Evolutionary conservation across 1,140 invertebrate genomes (phyloP), one percentile per base, ranked within the genome.

Genomic region (Carcinoscorpius rotundicauda): DNA sequence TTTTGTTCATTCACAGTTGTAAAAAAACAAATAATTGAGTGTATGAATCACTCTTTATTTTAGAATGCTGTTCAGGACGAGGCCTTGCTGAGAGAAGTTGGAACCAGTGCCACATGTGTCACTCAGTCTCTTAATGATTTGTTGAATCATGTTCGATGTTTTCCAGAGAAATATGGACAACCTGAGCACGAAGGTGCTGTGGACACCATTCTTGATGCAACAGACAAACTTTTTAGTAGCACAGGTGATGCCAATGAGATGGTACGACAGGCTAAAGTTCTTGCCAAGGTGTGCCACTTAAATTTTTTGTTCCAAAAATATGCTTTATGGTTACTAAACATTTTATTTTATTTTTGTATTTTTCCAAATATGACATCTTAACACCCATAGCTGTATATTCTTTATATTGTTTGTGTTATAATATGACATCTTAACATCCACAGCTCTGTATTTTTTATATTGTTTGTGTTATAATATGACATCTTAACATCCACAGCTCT

Each of bases 181-280:
- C 79, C 80, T 61, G 75, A 81, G 4, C 85, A 91, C 69, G 89
- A 91, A 75, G 86, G 86, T 62, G 84, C 87, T 0, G 90, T 97
- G 3, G 93, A 97, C 73, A 88, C 85, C 10, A 95, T 98, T 67
- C 81, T 97, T 69, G 82, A 86, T 3, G 91, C 93, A 4, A 94
- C 93, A 5, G 93, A 97, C 75, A 85, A 88, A 58, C 78, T 98
- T 10, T 87, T 93, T 63, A 87, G 86, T 8, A 88, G 86, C n/a
- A 82, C 83, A 51, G 87, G 87, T 49, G 90, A 97, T 77, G 82
- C 88, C 0, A 84, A 86, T n/a, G 93, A 97, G 78, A 97, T 98
- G 93, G 89, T 98, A 29, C 84, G 87, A 6, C 93, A 98, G 73
- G 93, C 94, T 0, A 80, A 92, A 66, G 83, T 90, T n/a, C 79